Evolutionary conservation across 2,888 invertebrate species (phyloP), one percentile per base, ranked within the genome.

Genomic region (Harpagoxenus sublaevis): DNA sequence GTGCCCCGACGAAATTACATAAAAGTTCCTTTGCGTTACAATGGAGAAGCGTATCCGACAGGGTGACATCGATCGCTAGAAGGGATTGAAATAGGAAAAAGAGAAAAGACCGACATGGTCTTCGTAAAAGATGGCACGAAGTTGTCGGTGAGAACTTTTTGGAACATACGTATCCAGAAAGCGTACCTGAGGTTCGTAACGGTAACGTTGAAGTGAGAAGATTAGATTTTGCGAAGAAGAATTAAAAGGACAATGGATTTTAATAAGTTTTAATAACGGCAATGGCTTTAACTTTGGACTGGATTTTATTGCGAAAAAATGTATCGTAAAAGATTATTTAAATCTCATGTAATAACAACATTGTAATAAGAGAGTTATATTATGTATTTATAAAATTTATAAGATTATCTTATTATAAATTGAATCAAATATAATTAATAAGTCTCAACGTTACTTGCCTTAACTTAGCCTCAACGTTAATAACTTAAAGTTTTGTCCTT

Each of bases 1-100:
- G 28, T 71, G 78, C 77, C 71, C 45, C 62, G 65, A 57, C 60
- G 45, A 86, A 88, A 84, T 88, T 87, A 87, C 89, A 82, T 84
- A 83, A 83, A 88, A 90, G 82, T 87, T 82, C 51, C 55, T 65
- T 65, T 51, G 74, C 71, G 65, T 74, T 53, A 84, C 74, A 83
- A 65, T 42, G 73, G 74, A 79, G 65, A 70, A 82, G 74, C 68
- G 57, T 66, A 75, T 79, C 71, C 60, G 68, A 45, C 51, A 39
- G 42, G 45, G 31, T 68, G 66, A 86, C 74, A 74, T 83, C 74
- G 75, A 85, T 84, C 75, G 75, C 42, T 53, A 28, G 48, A 63
- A 65, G 74, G 63, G 78, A 85, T 84, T 81, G 60, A 84, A 78
- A 23, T 51, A n/a, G 75, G 35, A 77, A 65, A 66, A 48, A 31